phyloP scores from a whole-genome alignment of 1,140 invertebrate species.

The Colletes latitarsis region DNA sequence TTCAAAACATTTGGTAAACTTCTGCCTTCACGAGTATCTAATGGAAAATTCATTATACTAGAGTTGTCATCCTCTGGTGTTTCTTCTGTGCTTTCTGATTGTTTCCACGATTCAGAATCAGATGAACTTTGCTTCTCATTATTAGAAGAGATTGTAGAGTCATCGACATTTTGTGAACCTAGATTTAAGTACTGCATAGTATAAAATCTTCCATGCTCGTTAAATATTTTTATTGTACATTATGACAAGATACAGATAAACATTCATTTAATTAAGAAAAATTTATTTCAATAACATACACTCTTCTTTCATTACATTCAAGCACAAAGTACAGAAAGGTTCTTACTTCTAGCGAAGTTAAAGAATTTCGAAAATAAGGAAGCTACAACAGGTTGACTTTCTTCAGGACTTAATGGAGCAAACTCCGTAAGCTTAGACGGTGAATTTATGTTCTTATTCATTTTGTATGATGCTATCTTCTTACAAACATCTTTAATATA shows the following conservation, averaged over 20 bases:
- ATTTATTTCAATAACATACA: background rate
- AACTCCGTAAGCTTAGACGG: constrained; percentile 89
- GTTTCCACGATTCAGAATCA: constrained; percentile 75
- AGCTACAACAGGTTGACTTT: constrained; percentile 82
- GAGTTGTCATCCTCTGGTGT: constrained; percentile 72
- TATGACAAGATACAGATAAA: background rate
- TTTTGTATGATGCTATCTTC: constrained; percentile 69
- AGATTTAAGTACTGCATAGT: background rate
- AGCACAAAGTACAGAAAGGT: background rate
- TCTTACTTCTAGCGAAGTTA: constrained; percentile 78
- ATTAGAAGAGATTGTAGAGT: constrained; percentile 62
- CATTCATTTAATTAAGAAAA: too few relatives aligned
- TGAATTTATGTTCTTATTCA: constrained; percentile 86
- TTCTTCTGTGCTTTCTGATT: constrained; percentile 68
- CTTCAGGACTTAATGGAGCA: constrained; percentile 86
- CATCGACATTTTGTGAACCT: constrained; percentile 52
- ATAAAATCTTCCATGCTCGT: background rate
- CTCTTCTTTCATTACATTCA: background rate
- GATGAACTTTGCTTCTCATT: constrained; percentile 74
- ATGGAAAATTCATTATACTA: constrained; percentile 76
- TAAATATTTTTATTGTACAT: background rate
- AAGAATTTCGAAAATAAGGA: constrained; percentile 84
- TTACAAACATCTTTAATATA: constrained; percentile 33
- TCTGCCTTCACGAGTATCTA: constrained; percentile 83
- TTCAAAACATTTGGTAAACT: constrained; percentile 90